Percentiles rank a stretch among this genome's conserved stretches.
Conservation (phyloP, 2,113 vertebrate genomes). For the Strix aluco region DNA sequence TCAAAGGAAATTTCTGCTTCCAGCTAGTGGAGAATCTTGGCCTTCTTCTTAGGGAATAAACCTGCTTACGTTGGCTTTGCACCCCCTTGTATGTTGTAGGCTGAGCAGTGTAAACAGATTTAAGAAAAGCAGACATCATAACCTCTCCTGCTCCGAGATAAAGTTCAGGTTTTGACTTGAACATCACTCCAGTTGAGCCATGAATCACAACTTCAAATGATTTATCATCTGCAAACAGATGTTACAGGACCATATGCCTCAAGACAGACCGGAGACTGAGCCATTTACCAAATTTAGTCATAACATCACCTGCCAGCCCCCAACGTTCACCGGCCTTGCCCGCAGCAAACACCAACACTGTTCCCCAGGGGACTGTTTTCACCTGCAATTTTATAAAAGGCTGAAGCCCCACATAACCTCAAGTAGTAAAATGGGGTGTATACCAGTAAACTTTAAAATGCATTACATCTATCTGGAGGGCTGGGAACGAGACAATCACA, state of each 20-base stretch:
- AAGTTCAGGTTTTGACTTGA: background rate
- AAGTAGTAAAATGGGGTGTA: background rate
- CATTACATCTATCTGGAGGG: background rate
- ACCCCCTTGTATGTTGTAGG: rapidly evolving
- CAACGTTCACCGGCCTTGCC: background rate
- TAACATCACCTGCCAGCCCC: rapidly evolving
- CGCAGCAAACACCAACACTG: background rate
- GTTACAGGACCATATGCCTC: background rate
- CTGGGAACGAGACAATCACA: background rate
- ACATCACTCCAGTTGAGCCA: background rate
- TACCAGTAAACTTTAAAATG: background rate
- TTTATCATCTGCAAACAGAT: background rate
- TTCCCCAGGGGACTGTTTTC: background rate
- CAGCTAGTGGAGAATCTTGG: background rate
- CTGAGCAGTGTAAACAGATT: background rate
- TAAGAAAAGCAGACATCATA: background rate
- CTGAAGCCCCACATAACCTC: background rate
- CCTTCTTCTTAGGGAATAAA: background rate
- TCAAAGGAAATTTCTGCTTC: background rate
- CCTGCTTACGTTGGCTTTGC: background rate
- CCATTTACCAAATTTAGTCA: background rate
- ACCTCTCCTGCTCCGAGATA: background rate
- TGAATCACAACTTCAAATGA: background rate
- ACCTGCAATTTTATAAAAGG: background rate
- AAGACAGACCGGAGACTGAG: background rate